Percentiles rank a stretch among this genome's conserved stretches.
These are phyloP conservation scores for Acanthopleura granulata DNA, from an alignment of 2,888 invertebrate species.

Conservation along the genomic window DNA sequence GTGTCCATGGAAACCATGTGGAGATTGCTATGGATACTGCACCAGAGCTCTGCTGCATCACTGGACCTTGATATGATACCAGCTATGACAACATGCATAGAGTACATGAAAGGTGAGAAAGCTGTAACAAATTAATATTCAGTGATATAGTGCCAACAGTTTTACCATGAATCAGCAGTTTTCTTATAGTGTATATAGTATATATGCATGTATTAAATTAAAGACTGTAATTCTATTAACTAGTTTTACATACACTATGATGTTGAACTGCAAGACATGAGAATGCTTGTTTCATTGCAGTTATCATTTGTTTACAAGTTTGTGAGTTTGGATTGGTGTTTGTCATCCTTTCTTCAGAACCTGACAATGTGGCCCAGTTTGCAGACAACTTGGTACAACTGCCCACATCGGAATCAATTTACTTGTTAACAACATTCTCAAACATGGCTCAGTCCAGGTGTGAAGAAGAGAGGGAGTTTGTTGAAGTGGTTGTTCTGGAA, in stretches of 20 bases:
- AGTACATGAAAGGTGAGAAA: slow-evolving; percentile 47
- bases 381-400: slow-evolving; percentile 76
- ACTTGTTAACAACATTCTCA: slow-evolving; percentile 82
- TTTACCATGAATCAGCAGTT: background rate
- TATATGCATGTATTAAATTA: no score
- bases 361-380: slow-evolving; percentile 51
- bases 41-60: slow-evolving; percentile 50
- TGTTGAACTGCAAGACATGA: no score
- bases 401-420: slow-evolving; percentile 82
- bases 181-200: no score
- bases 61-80: slow-evolving; percentile 48
- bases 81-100: slow-evolving; percentile 51
- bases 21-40: slow-evolving; percentile 68
- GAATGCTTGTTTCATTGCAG: no score
- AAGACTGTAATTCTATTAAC: no score
- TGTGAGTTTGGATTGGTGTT: no score
- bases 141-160: no score
- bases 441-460: slow-evolving; percentile 82
- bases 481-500: slow-evolving; percentile 78
- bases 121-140: no score
- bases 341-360: slow-evolving; percentile 32
- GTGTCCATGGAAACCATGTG: slow-evolving; percentile 68
- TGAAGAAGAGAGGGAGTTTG: slow-evolving; percentile 76
- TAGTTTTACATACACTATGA: no score
- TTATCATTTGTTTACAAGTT: no score